These are phyloP conservation scores for Montipora sp. DNA, from an alignment of 64 coral and sea anemone genomes.

Conservation along the genomic window DNA sequence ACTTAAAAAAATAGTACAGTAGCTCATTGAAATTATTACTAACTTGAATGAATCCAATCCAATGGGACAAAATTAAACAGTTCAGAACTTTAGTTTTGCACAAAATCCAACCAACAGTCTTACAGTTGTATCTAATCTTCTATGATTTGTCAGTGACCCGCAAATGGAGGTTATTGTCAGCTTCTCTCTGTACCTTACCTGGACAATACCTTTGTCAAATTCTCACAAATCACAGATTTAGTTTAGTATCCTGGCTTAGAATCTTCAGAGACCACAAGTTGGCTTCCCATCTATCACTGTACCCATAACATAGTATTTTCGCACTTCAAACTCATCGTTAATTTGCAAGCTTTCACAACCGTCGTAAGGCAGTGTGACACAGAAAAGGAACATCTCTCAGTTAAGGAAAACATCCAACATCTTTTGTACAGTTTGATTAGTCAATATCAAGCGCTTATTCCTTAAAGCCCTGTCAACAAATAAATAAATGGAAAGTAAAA, in stretches of 20 bases:
- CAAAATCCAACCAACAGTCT: background rate
- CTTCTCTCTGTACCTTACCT: slow-evolving; percentile 39
- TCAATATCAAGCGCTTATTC: slow-evolving; percentile 58
- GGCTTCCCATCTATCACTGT: slow-evolving; percentile 56
- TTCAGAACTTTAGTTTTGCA: background rate
- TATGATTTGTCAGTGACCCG: slow-evolving; percentile 8
- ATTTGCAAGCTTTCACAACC: slow-evolving; percentile 56
- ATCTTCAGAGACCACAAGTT: slow-evolving; percentile 34
- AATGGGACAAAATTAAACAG: background rate
- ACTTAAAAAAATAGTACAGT: too few species aligned
- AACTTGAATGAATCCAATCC: background rate
- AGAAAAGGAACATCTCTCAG: slow-evolving; percentile 38
- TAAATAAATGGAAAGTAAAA: slow-evolving; percentile 39
- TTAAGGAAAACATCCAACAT: slow-evolving; percentile 55
- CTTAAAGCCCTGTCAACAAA: slow-evolving; percentile 63
- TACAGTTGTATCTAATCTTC: background rate
- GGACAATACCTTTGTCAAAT: slow-evolving; percentile 19
- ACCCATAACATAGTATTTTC: slow-evolving; percentile 28
- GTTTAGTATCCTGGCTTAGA: slow-evolving; percentile 40
- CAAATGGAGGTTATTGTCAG: slow-evolving; percentile 16
- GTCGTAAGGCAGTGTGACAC: slow-evolving; percentile 47
- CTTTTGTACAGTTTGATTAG: slow-evolving; percentile 47
- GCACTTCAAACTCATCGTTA: slow-evolving; percentile 38
- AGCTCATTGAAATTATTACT: background rate
- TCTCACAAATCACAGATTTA: slow-evolving; percentile 59